Evolutionary conservation across 1,140 invertebrate genomes (phyloP), one percentile per base, ranked within the genome.

Genomic region (Trachymyrmex septentrionalis): DNA sequence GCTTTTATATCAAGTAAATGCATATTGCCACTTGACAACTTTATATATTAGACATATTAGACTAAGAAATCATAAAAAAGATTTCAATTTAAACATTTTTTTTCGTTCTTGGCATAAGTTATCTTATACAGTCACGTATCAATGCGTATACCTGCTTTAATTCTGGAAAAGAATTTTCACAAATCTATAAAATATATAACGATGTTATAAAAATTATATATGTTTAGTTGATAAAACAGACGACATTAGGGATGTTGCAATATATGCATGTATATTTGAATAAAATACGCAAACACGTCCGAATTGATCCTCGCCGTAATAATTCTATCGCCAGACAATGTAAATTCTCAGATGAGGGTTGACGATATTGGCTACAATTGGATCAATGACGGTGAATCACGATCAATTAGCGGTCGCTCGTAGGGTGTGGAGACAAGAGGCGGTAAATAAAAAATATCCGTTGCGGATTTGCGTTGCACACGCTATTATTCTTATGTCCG

Each of bases 341-440:
- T 34, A 48, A 77, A 90, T 81, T 81, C 59, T 61, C 67, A 38
- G 21, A n/a, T n/a, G 16, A 67, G 59, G 59, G 55, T 24, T 66
- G 24, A 19, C 38, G 44, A 91, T 86, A 93, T 93, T 93, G 92
- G 59, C 77, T 85, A 87, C 93, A 93, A 93, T 93, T 93, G 92
- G 71, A 86, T 92, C 90, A 92, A 93, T 92, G 81, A 92, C 72
- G 57, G 24, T 66, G 75, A 92, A 90, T 88, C 82, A 85, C 69
- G 81, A 85, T 90, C 86, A 90, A 92, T 90, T 89, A 91, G 55
- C 53, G 9, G 19, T 48, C 66, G 53, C 4, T 14, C 44, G 21
- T 57, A 34, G 76, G 44, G 53, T 24, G 24, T 61, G 55, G 24
- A 24, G 9, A 12, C 21, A 61, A 38, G 24, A 30, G 16, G 80